Conservation (phyloP, 2,113 vertebrate species). For the Mesitornis unicolor region DNA sequence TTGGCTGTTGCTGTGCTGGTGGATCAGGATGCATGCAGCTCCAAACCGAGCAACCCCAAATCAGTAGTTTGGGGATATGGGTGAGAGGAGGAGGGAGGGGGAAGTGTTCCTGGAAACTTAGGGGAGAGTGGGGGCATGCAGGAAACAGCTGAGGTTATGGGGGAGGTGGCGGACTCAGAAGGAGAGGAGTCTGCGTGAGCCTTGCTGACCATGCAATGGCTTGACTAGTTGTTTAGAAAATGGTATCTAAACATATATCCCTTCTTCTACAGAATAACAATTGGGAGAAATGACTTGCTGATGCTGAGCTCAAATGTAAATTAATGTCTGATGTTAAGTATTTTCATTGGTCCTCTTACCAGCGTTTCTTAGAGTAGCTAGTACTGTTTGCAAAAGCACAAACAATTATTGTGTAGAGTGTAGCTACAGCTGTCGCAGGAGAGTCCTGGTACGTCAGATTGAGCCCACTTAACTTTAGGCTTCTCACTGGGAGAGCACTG, state of each 20-base stretch:
- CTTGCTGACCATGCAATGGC: neutral
- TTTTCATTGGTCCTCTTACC: neutral
- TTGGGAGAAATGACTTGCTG: neutral
- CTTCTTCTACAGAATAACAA: neutral
- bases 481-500: neutral
- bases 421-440: neutral
- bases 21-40: neutral
- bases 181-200: neutral
- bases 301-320: neutral
- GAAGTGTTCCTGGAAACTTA: neutral
- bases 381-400: neutral
- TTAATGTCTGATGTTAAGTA: neutral
- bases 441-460: neutral
- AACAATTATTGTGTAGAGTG: neutral
- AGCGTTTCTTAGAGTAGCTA: neutral
- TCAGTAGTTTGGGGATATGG: accelerated
- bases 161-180: neutral
- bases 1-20: neutral
- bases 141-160: neutral
- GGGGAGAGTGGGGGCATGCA: neutral
- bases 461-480: neutral
- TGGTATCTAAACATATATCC: neutral
- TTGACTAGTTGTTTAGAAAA: neutral
- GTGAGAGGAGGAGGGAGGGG: neutral
- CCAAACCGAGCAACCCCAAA: neutral